Evolutionary conservation across 2,888 invertebrate genomes (phyloP), one percentile per base, ranked within the genome.

Genomic region (Cheilosia impressa): DNA sequence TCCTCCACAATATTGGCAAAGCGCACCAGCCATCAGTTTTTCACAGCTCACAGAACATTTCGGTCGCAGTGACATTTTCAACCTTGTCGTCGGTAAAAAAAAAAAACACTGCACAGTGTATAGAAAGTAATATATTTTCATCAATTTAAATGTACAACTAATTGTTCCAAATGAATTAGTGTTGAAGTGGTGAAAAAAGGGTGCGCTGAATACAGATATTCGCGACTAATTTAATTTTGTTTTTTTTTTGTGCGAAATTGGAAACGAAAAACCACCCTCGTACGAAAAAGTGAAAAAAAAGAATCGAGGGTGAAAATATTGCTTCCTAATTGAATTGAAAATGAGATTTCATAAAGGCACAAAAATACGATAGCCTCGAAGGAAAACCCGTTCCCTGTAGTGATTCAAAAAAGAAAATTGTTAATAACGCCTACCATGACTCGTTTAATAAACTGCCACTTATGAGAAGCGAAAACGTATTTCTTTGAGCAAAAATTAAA

Each of bases 1-100:
- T 66, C 83, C 79, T 83, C 73, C 52, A 69, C 62, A 57, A 31
- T 73, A 62, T 72, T 22, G 50, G 52, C 55, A 83, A 79, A 83
- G 73, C 63, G 52, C 73, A 72, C 68, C 72, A 79, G 68, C 69
- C 73, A 63, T 83, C 79, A 83, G 83, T 83, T 79, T 57, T 83
- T 73, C 79, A 73, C 72, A 78, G 66, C 63, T 83, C 68, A 69
- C 62, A 79, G 72, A 78, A 79, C 73, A 69, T 68, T 63, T 73
- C 73, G 79, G 78, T 73, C 57, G 66, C 41, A 58, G 34, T 19
- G 6, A 19, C 38, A 62, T 45, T 45, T 63, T 63, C 52, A 19
- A 31, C 79, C n/a, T 27, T 52, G 79, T 43, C 34, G 17, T 52
- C 53, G 60, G 52, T 65, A 43, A 15, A 62, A 34, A 27, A n/a